These are phyloP conservation scores for Vandiemenella viatica DNA, from an alignment of 2,888 invertebrate species.

Conservation along the genomic window DNA sequence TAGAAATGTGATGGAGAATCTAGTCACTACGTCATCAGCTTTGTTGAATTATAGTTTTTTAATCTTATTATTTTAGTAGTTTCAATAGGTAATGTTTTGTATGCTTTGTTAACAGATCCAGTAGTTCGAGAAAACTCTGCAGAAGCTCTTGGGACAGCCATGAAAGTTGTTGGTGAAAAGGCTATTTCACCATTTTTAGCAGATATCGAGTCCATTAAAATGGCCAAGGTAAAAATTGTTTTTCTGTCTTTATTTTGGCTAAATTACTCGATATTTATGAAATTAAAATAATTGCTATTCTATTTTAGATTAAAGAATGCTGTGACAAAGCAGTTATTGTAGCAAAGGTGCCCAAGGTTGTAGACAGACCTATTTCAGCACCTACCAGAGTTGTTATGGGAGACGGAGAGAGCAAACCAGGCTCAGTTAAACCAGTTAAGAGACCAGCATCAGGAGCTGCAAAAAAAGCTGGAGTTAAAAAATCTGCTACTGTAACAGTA, in stretches of 20 bases:
- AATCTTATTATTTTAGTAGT: too few species aligned
- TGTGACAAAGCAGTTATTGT: conserved; percentile 82
- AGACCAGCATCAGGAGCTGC: conserved; percentile 27
- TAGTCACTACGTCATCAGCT: too few species aligned
- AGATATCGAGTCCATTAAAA: conserved; percentile 80
- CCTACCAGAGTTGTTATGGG: conserved; percentile 31
- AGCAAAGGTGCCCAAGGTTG: conserved; percentile 45
- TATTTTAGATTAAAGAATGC: conserved; percentile 64
- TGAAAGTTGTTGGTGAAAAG: conserved; percentile 89
- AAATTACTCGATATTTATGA: too few species aligned
- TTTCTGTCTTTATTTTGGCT: too few species aligned
- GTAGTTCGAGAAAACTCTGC: conserved; percentile 83
- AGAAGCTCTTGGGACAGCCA: conserved; percentile 83
- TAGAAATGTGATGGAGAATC: too few species aligned
- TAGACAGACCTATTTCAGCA: conserved; percentile 37
- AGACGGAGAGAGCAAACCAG: conserved; percentile 24
- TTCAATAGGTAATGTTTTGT: too few species aligned
- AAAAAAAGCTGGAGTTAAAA: conserved; percentile 27
- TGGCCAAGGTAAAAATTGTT: conserved; percentile 62
- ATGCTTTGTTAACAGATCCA: too few species aligned
- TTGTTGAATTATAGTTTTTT: too few species aligned
- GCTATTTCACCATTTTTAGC: conserved; percentile 68
- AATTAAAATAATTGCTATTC: neutral
- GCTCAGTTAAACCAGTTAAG: conserved; percentile 35
- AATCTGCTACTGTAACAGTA: conserved; percentile 21